Percentiles rank a stretch among this genome's conserved stretches.
Evolutionary conservation across 1,140 invertebrate genomes (phyloP).

Genomic region (Apis mellifera): DNA sequence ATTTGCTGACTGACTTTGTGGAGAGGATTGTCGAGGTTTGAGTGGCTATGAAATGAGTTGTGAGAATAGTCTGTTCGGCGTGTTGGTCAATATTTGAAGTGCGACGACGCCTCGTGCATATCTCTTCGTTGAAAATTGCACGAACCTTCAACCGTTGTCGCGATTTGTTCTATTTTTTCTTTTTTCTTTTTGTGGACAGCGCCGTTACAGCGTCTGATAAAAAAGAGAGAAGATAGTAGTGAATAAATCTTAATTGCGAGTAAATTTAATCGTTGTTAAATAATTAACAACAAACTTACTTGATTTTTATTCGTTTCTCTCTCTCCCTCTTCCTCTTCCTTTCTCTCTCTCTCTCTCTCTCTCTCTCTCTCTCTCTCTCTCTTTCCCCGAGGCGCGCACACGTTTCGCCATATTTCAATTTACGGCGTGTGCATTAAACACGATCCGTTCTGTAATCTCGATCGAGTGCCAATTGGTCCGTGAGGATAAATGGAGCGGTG

Average conservation of each 20-base stretch:
- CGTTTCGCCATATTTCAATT: not conserved
- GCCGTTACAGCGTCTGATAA: too few relatives aligned
- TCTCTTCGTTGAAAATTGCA: not conserved
- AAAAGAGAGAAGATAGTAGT: too few relatives aligned
- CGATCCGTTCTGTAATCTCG: not conserved
- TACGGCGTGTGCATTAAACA: not conserved
- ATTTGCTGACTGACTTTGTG: not conserved
- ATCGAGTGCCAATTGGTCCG: slow-evolving; percentile 32
- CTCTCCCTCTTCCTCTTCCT: too few relatives aligned
- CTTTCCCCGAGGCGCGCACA: too few relatives aligned
- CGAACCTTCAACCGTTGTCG: not conserved
- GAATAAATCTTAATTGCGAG: too few relatives aligned
- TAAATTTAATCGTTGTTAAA: too few relatives aligned
- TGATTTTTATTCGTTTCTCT: too few relatives aligned
- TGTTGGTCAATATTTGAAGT: slow-evolving; percentile 28
- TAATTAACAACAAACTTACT: too few relatives aligned
- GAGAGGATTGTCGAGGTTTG: not conserved
- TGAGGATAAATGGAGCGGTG: slow-evolving; percentile 38
- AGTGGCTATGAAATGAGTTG: slow-evolving; percentile 8
- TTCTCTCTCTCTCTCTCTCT: too few relatives aligned
- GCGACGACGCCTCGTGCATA: not conserved
- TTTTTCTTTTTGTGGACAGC: not conserved
- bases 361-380: too few relatives aligned
- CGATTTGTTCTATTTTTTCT: not conserved
- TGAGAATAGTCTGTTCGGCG: not conserved